Evolutionary conservation across 2,888 invertebrate species (phyloP), one percentile per base, ranked within the genome.

Genomic region (Cryptocephalus moraei): DNA sequence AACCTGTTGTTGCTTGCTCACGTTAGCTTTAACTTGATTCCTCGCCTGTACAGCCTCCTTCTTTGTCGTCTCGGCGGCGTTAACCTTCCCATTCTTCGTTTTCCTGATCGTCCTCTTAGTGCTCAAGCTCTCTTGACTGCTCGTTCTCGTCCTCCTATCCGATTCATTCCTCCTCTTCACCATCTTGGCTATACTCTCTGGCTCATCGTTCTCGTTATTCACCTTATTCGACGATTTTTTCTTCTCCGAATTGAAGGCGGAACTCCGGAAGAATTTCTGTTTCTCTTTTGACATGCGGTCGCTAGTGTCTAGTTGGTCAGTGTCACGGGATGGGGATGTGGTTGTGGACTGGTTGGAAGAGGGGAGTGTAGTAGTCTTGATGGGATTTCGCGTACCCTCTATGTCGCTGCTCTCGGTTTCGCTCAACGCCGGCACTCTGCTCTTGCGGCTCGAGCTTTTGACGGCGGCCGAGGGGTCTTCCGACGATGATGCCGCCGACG

Each of bases 241-340:
- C 68, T 79, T 79, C 57, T 80, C 82, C 52, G 83, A 77, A 69
- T 86, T 86, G 69, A 87, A 86, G 46, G 83, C 86, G 61, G 86
- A 86, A 67, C 81, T 78, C 68, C 86, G 77, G 76, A 89, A 89
- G 75, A 88, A 88, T 73, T 87, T 87, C 73, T 86, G 87, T 72
- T 88, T 89, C 76, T 89, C 88, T 74, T 86, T 86, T 56, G 87
- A 87, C 79, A 88, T 86, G 68, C 79, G 78, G 70, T 86, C 86
- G 71, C 81, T 77, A 67, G 80, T 79, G 64, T 77, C 77, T 59
- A 77, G 74, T 56, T 74, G 74, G 44, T 63, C 64, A 44, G 57
- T 56, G 54, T 57, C 56, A 40, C 52, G 59, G 55, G 55, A 56
- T 55, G 53, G 49, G 52, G 49, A 44, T 43, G 13, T 14, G 56